Evolutionary conservation across 2,113 vertebrate genomes (phyloP), one percentile per base, ranked within the genome.

Genomic region (Pollachius pollachius): DNA sequence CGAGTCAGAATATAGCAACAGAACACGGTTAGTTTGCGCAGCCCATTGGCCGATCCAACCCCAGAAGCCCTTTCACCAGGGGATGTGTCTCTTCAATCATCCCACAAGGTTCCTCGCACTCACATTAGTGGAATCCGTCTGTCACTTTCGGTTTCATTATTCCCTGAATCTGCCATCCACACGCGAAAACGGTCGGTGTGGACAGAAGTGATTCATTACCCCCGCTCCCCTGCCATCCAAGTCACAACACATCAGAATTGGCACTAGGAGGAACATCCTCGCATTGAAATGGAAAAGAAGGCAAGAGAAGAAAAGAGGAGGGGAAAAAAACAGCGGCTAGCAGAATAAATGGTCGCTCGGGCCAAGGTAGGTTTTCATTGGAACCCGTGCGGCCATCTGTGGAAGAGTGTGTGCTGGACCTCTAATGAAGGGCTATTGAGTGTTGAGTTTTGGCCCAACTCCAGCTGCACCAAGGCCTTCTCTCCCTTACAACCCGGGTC

Each of bases 1-100:
- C 30, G 5, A 30, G 30, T 30, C 30, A 30, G 30, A 30, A 30
- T 30, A 3, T 30, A 30, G 30, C 30, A 30, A 30, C 30, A 30
- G 30, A 30, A 30, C 5, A 30, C 30, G 25, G 48, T 68, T 34
- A 72, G 80, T 85, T 85, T 68, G 76, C 71, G 54, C 74, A 79
- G 70, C 65, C 71, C 79, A 79, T 87, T 70, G 81, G 71, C 69
- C 78, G 71, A 76, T 84, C 82, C 79, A 82, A 70, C 78, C 67
- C 63, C 69, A 72, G 67, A 85, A 83, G 64, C 64, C 69, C 79
- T 78, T 74, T 73, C 77, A 78, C 72, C 65, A 64, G 19, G 66
- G 30, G 30, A 30, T 30, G 68, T 67, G 66, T 71, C 76, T 66
- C 66, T 77, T 83, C 73, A 82, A 80, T 71, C 75, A 81, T 76